Evolutionary conservation across 2,113 vertebrate genomes (phyloP), one percentile per base, ranked within the genome.

Genomic region (Taurulus bubalis): DNA sequence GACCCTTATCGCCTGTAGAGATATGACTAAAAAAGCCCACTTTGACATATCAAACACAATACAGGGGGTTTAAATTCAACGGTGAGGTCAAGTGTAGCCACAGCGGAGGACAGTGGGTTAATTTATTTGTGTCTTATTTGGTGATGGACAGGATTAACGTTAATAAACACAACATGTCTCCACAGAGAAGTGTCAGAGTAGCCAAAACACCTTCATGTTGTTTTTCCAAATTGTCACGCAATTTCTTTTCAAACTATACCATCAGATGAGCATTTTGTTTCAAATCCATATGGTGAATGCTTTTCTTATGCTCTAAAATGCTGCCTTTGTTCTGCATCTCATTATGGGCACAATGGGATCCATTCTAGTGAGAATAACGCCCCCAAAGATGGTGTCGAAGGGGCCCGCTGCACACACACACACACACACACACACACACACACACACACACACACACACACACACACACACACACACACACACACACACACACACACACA

Each of bases 211-310:
- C n/a, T 49, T 60, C 38, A 22, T 53, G 8, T 30, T 62, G 20
- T 6, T 45, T 71, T 55, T 68, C 2, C 1, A 8, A 63, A 49
- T 49, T 79, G n/a, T 65, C 36, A 75, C 28, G 24, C 47, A 65
- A 58, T 40, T 75, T 26, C 22, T 62, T 74, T 67, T 84, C 62
- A 70, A 59, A 73, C 18, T n/a, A 34, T 2, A 42, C 28, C 8
- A 42, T 18, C 28, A 47, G 6, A 79, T 62, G 24, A 74, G 24
- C 22, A 45, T 8, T 34, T 75, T 22, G 10, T 53, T 40, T 2
- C 9, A 78, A 82, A 77, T 69, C 75, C 36, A 59, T 73, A 62
- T 77, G 70, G 42, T 69, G 45, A 76, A 66, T 51, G 53, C n/a
- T 63, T 45, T 12, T n/a, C 34, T 55, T 75, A 55, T 58, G 55